Percentiles rank a stretch among this genome's conserved stretches.
Evolutionary conservation across 2,888 invertebrate genomes (phyloP).

Genomic region (Leptinotarsa rubiginosa): DNA sequence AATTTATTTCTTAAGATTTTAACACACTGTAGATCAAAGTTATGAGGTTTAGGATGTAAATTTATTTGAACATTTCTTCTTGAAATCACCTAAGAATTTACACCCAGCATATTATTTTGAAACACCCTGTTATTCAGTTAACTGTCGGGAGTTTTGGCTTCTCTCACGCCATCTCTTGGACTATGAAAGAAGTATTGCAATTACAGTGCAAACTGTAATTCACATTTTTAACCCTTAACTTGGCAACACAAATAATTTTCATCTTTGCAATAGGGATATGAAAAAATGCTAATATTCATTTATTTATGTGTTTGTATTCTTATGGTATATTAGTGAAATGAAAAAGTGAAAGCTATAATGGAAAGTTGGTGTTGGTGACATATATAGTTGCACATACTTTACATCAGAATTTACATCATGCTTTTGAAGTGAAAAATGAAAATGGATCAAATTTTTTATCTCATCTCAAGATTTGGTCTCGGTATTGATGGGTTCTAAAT

Average conservation of each 20-base stretch:
- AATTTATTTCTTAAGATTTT: no score
- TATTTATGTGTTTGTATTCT: not conserved
- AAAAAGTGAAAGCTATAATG: not conserved
- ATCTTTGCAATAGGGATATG: not conserved
- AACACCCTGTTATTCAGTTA: no score
- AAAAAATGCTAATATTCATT: not conserved
- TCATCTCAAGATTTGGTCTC: constrained; percentile 3
- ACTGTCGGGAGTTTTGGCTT: no score
- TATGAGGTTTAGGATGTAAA: no score
- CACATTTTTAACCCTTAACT: no score
- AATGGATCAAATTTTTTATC: constrained; percentile 19
- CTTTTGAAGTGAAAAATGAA: constrained; percentile 18
- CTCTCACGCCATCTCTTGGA: no score
- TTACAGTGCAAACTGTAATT: no score
- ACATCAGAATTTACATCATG: constrained; percentile 13
- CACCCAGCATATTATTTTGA: no score
- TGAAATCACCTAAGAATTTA: no score
- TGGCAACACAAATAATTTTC: not conserved
- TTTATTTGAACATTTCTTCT: no score
- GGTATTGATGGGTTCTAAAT: constrained; percentile 7
- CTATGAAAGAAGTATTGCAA: no score
- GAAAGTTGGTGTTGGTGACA: not conserved
- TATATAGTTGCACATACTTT: not conserved
- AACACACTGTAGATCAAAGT: no score
- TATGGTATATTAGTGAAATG: not conserved